Percentiles rank a stretch among this genome's conserved stretches.
These are phyloP conservation scores for Tuta absoluta DNA, from an alignment of 2,888 invertebrate genomes.

Conservation along the genomic window DNA sequence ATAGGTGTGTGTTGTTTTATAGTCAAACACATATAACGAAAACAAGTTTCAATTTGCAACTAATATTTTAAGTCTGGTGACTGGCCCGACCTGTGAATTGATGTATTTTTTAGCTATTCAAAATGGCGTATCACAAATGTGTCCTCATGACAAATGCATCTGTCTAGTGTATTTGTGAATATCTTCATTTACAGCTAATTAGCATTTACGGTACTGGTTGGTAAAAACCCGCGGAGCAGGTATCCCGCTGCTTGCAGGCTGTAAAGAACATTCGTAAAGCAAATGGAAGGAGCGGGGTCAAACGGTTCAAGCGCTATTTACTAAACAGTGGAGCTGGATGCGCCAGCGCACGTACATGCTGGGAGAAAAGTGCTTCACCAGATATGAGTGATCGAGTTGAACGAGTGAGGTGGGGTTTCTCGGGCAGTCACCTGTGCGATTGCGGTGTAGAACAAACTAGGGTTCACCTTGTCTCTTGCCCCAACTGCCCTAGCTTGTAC, in stretches of 20 bases:
- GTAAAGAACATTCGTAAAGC: constrained; percentile 8
- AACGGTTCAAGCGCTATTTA: constrained; percentile 67
- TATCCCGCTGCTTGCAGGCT: background rate
- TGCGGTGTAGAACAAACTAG: too few relatives aligned
- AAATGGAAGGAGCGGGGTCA: constrained; percentile 53
- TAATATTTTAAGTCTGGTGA: too few relatives aligned
- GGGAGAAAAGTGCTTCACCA: background rate
- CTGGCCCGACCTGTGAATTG: too few relatives aligned
- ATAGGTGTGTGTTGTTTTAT: too few relatives aligned
- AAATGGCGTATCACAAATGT: background rate
- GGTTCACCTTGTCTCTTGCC: too few relatives aligned
- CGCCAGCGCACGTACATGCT: constrained; percentile 17
- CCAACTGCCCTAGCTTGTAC: too few relatives aligned
- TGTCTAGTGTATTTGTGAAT: background rate
- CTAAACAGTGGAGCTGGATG: constrained; percentile 53
- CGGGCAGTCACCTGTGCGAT: too few relatives aligned
- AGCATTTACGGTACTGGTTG: background rate
- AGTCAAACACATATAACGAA: background rate
- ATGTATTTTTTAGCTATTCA: background rate
- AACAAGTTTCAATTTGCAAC: too few relatives aligned
- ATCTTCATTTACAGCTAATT: background rate
- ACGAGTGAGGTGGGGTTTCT: too few relatives aligned
- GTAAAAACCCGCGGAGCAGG: background rate
- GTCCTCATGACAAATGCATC: background rate
- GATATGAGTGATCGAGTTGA: too few relatives aligned